Evolutionary conservation across 2,113 vertebrate species (phyloP), one percentile per base, ranked within the genome.

Genomic region (Nesogale talazaci): DNA sequence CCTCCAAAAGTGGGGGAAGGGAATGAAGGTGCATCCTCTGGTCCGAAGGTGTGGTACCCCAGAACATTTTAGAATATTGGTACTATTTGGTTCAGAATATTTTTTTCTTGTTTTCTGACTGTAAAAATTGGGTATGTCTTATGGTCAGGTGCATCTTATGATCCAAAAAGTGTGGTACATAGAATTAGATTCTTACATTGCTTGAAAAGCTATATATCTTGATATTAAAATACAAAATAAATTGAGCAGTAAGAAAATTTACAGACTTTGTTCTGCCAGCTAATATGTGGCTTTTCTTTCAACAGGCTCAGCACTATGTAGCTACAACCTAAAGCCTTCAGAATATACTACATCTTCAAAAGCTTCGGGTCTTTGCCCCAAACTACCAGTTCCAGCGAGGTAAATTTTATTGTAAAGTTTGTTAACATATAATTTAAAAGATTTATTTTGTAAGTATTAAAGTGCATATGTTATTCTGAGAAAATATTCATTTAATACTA

Each of bases 361-460:
- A 92, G 98, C 98, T 29, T 94, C 98, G 90, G 96, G 95, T n/a
- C 98, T 98, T 72, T 99, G 99, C 97, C 99, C 99, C 94, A 99
- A 99, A 97, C 99, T 99, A 89, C 99, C 99, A 92, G 99, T 99
- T 95, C 99, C 99, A 90, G 98, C 98, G 94, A 99, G 99, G 99
- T 99, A 98, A 95, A 98, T 94, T n/a, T 93, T 93, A 94, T 2
- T 92, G 16, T 76, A 84, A n/a, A 96, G 57, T 96, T 23, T 96
- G 29, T 94, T 75, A 95, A 93, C 72, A 88, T 94, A 31, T 95
- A 3, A 2, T 80, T 72, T 88, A 75, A 12, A 7, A 52, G 14
- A 8, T 94, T 69, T 84, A 61, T 95, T 57, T 91, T 89, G 36
- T 82, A 70, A 69, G 90, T 93, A 14, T 93, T 96, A 93, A 82